phyloP scores from a whole-genome alignment of 1,140 invertebrate species.

The Zaprionus lachaisei region DNA sequence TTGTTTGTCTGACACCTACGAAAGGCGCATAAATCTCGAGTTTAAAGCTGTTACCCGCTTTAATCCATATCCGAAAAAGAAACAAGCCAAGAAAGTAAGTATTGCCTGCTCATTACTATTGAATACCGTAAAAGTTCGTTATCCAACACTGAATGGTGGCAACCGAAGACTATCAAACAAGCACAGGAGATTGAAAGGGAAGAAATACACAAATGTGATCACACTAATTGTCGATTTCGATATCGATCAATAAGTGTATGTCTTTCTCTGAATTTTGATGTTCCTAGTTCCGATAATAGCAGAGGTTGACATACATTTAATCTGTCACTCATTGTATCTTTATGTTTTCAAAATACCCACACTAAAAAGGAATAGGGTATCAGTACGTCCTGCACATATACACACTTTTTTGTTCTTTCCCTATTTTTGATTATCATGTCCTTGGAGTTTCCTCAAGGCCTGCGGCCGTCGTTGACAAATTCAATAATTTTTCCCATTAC shows the following conservation, averaged over 20 bases:
- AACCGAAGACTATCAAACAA: too few relatives aligned
- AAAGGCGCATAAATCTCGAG: conserved; percentile 67
- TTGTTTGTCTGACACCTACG: conserved; percentile 78
- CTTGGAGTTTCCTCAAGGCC: conserved; percentile 31
- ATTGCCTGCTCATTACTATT: not conserved
- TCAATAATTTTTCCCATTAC: conserved; percentile 84
- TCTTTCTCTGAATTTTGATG: too few relatives aligned
- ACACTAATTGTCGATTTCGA: too few relatives aligned
- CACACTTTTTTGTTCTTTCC: not conserved
- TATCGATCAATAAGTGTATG: too few relatives aligned
- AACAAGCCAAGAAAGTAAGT: not conserved
- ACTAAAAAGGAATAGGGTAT: not conserved
- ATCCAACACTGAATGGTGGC: not conserved
- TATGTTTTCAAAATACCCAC: too few relatives aligned
- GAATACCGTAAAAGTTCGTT: not conserved
- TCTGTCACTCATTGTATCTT: too few relatives aligned
- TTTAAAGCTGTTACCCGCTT: conserved; percentile 58
- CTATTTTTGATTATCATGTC: conserved; percentile 7
- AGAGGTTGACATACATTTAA: too few relatives aligned
- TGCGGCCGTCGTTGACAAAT: conserved; percentile 81
- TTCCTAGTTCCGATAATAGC: too few relatives aligned
- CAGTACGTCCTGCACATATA: not conserved
- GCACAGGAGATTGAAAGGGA: too few relatives aligned
- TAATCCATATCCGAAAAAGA: conserved; percentile 19
- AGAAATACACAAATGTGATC: too few relatives aligned